phyloP scores from a whole-genome alignment of 2,888 invertebrate genomes.

The Sinodicranocentrus sp. region DNA sequence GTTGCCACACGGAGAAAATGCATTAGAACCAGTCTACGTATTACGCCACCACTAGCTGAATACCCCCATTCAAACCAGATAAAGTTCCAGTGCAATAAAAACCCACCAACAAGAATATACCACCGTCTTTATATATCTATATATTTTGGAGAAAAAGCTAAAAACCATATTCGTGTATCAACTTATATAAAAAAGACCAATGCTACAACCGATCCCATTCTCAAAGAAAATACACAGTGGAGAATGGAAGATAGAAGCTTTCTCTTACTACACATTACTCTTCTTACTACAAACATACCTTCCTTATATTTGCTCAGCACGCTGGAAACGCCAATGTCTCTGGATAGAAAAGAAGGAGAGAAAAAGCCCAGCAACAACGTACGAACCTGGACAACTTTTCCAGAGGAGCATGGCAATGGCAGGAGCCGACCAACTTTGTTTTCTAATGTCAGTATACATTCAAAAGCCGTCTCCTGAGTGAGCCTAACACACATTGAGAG shows the following conservation, averaged over 20 bases:
- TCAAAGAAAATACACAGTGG: constrained; percentile 27
- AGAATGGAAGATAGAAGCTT: not conserved
- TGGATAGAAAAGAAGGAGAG: constrained; percentile 6
- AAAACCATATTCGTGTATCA: not conserved
- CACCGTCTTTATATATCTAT: not conserved
- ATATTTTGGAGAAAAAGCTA: no score
- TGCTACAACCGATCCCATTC: constrained; percentile 22
- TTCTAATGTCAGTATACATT: no score
- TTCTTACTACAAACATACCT: not conserved
- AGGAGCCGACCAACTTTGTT: no score
- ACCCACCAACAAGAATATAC: no score
- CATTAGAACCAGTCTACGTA: no score
- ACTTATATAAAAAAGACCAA: not conserved
- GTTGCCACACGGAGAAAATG: no score
- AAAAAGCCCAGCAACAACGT: constrained; percentile 40
- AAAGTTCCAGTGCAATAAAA: no score
- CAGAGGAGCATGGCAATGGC: no score
- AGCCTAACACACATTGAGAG: no score
- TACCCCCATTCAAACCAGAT: constrained; percentile 1
- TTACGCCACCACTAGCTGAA: not conserved
- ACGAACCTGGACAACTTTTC: no score
- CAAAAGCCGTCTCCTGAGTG: no score
- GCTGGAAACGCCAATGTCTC: constrained; percentile 5
- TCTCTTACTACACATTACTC: not conserved
- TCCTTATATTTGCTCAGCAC: not conserved